A percentile compares a stretch with the other conserved stretches of the same genome.
Conservation (phyloP, 2,888 invertebrate genomes). For the Tromatobia lineatoria region DNA sequence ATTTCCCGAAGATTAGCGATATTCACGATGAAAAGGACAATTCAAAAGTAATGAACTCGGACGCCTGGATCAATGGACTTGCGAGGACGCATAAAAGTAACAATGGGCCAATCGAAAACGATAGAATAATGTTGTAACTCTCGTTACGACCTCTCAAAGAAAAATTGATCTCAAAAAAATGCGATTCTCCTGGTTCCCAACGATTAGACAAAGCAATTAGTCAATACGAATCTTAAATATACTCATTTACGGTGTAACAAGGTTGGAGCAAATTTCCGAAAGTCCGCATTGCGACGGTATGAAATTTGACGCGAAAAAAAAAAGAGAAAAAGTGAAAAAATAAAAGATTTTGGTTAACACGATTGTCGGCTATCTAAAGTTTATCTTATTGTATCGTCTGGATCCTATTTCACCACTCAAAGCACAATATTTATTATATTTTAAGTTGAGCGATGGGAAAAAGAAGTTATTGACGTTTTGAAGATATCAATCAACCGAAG, state of each 20-base stretch:
- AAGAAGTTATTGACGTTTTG: background rate
- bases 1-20: slow-evolving; percentile 84
- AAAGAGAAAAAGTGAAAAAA: background rate
- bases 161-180: slow-evolving; percentile 1
- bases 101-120: background rate
- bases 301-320: background rate
- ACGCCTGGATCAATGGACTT: slow-evolving; percentile 13
- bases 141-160: background rate
- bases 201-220: slow-evolving; percentile 32
- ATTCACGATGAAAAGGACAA: background rate
- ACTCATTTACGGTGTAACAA: slow-evolving; percentile 27
- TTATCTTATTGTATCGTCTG: background rate
- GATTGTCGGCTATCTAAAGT: background rate
- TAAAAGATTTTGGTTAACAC: background rate
- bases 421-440: background rate
- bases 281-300: background rate
- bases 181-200: background rate
- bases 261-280: slow-evolving; percentile 16
- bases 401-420: background rate
- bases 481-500: background rate
- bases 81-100: background rate
- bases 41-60: slow-evolving; percentile 16
- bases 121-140: background rate
- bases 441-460: background rate
- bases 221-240: slow-evolving; percentile 3